Evolutionary conservation across 2,797 vertebrate species (phyloP).

Genomic region (Liparis tanakae): DNA sequence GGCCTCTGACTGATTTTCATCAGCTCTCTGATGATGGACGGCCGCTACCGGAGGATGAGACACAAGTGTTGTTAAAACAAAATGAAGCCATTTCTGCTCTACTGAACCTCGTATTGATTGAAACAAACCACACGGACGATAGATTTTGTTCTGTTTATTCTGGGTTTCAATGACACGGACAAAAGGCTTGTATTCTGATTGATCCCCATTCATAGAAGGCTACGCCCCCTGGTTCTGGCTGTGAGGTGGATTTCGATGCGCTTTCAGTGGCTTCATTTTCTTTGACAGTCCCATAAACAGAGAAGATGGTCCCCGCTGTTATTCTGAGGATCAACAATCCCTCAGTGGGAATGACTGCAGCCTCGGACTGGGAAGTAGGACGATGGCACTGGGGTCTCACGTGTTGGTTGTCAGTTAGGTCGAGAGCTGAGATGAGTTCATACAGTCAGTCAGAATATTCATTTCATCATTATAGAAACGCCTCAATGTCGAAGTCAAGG

Average conservation of each 20-base stretch:
- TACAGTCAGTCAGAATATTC: neutral
- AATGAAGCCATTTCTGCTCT: slow-evolving; percentile 29
- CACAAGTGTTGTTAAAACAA: slow-evolving; percentile 10
- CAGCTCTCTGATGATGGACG: slow-evolving; percentile 31
- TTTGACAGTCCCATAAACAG: slow-evolving; percentile 63
- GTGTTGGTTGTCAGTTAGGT: slow-evolving; percentile 11
- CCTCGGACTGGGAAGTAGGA: slow-evolving; percentile 37
- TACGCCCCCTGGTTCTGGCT: slow-evolving; percentile 37
- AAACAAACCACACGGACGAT: slow-evolving; percentile 47
- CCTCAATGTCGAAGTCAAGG: neutral
- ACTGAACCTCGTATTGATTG: slow-evolving; percentile 49
- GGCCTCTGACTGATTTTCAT: slow-evolving; percentile 14
- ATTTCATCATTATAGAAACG: neutral
- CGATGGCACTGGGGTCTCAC: slow-evolving; percentile 30
- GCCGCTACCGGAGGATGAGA: slow-evolving; percentile 29
- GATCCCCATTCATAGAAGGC: slow-evolving; percentile 42
- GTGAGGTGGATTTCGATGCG: slow-evolving; percentile 62
- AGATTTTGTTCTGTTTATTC: slow-evolving; percentile 60
- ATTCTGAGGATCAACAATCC: slow-evolving; percentile 55
- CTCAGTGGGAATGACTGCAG: slow-evolving; percentile 53
- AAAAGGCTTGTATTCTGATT: slow-evolving; percentile 51
- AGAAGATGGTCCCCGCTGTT: slow-evolving; percentile 49
- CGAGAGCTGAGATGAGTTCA: neutral
- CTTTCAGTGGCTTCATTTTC: slow-evolving; percentile 54
- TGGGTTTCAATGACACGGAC: slow-evolving; percentile 49